Percentiles rank a stretch among this genome's conserved stretches.
These are phyloP conservation scores for Rhopalosiphum padi DNA, from an alignment of 1,140 invertebrate species.

Conservation along the genomic window DNA sequence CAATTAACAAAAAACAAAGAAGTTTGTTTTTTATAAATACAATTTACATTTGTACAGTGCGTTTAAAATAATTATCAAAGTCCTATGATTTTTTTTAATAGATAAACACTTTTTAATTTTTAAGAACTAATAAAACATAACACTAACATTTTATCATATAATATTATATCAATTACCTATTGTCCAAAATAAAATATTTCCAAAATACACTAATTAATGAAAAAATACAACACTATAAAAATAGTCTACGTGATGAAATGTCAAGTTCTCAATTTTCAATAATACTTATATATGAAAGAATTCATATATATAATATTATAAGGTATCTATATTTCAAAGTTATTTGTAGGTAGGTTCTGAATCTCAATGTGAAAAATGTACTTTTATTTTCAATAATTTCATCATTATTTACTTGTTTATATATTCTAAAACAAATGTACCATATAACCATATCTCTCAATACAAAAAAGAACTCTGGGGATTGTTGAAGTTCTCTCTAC, in stretches of 20 bases:
- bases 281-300: not conserved
- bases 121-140: not conserved
- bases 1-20: not conserved
- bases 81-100: not conserved
- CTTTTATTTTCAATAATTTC: conserved; percentile 48
- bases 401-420: conserved; percentile 44
- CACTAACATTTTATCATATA: not conserved
- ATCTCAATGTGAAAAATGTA: not conserved
- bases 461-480: conserved; percentile 34
- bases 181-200: not conserved
- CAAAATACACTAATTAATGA: not conserved
- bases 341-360: not conserved
- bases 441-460: conserved; percentile 39
- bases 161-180: not conserved
- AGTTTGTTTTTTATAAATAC: not conserved
- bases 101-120: not conserved
- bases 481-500: conserved; percentile 7
- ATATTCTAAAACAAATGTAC: conserved; percentile 56
- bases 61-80: not conserved
- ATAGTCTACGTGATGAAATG: not conserved
- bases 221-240: not conserved
- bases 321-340: not conserved
- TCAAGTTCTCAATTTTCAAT: not conserved
- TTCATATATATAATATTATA: not conserved
- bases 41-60: not conserved